phyloP scores from a whole-genome alignment of 2,797 vertebrate species.

The Crocidura indochinensis region DNA sequence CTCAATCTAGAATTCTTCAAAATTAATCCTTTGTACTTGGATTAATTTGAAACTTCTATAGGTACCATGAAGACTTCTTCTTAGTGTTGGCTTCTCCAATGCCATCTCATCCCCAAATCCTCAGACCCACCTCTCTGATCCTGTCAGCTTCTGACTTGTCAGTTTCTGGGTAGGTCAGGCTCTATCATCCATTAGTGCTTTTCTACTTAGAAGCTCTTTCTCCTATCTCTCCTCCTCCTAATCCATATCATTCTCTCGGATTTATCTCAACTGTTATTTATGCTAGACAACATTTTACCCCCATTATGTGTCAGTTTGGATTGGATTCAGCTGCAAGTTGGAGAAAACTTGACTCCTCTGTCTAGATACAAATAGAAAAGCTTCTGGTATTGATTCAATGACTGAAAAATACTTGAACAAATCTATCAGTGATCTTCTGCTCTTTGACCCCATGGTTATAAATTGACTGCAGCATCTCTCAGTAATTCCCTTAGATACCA shows the following conservation, averaged over 20 bases:
- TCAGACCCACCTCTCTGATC: fast-evolving
- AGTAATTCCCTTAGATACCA: background rate
- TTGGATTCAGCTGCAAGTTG: background rate
- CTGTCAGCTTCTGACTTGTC: background rate
- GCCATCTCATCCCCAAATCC: background rate
- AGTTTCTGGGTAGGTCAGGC: background rate
- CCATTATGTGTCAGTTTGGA: background rate
- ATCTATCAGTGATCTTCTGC: background rate
- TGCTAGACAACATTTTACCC: background rate
- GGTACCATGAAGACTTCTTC: background rate
- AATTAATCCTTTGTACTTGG: background rate
- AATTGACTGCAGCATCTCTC: background rate
- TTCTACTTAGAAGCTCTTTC: background rate
- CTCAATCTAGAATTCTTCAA: background rate
- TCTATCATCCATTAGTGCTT: too few species aligned
- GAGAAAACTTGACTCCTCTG: background rate
- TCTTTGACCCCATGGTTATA: background rate
- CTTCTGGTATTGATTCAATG: background rate
- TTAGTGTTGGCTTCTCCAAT: background rate
- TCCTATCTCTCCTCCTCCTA: background rate
- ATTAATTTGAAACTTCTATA: background rate
- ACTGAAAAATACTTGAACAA: background rate
- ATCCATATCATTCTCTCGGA: background rate
- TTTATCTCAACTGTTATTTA: background rate
- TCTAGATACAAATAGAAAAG: background rate